Conservation (phyloP, 2,797 vertebrate species). For the Numenius phaeopus region DNA sequence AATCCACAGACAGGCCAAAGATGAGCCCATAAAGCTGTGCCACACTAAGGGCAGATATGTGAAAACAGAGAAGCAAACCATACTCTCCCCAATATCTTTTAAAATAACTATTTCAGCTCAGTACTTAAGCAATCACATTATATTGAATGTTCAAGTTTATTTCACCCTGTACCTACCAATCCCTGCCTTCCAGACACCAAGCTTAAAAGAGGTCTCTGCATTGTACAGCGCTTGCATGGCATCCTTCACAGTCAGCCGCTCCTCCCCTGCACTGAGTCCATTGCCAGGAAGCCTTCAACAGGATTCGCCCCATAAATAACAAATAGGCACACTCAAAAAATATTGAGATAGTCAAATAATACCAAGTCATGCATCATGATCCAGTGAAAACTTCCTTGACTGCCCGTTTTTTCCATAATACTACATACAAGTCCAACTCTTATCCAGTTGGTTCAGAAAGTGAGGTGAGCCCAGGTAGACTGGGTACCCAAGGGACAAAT, state of each 20-base stretch:
- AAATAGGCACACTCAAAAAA: neutral
- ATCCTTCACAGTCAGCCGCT: neutral
- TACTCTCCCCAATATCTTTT: neutral
- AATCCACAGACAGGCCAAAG: neutral
- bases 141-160: neutral
- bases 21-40: neutral
- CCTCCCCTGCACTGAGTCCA: neutral
- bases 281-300: neutral
- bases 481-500: neutral
- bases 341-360: neutral
- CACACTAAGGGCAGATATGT: neutral
- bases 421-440: neutral
- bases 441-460: neutral
- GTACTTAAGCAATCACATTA: neutral
- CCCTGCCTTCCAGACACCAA: neutral
- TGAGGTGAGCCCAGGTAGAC: neutral
- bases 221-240: neutral
- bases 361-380: neutral
- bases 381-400: neutral
- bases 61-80: neutral
- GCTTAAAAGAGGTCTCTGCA: neutral
- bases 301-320: neutral
- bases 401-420: neutral
- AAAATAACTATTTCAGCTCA: neutral
- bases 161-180: neutral